phyloP scores from a whole-genome alignment of 2,888 invertebrate genomes.

The Troilus luridus region DNA sequence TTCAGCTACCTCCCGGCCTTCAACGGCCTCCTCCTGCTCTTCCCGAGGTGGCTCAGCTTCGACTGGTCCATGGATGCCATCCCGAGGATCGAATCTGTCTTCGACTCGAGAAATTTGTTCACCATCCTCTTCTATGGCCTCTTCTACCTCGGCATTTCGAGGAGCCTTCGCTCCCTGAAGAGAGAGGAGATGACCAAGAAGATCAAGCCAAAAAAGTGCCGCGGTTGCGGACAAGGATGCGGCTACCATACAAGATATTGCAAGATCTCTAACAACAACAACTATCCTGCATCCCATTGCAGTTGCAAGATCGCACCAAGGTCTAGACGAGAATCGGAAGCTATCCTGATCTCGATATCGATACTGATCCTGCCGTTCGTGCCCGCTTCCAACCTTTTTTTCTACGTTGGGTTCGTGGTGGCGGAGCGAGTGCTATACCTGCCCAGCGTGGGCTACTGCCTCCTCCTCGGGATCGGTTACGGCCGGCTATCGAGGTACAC shows the following conservation, averaged over 20 bases:
- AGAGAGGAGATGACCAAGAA: constrained; percentile 57
- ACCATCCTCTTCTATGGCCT: constrained; percentile 82
- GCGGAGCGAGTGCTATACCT: constrained; percentile 96
- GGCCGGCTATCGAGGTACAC: constrained; percentile 67
- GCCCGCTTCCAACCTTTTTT: constrained; percentile 95
- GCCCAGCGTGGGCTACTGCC: constrained; percentile 95
- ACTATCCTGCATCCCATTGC: constrained; percentile 63
- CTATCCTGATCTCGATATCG: constrained; percentile 75
- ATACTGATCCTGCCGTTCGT: constrained; percentile 93
- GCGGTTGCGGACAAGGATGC: constrained; percentile 60
- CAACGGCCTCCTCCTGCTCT: constrained; percentile 89
- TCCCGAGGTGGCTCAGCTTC: constrained; percentile 91
- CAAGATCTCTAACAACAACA: constrained; percentile 60
- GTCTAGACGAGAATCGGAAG: constrained; percentile 69
- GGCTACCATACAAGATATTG: constrained; percentile 62
- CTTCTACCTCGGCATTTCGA: constrained; percentile 61
- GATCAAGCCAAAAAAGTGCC: constrained; percentile 56
- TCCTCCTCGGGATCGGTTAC: constrained; percentile 85
- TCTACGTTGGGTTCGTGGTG: constrained; percentile 98
- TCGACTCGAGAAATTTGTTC: constrained; percentile 85
- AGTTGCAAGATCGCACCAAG: constrained; percentile 61
- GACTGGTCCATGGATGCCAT: constrained; percentile 99
- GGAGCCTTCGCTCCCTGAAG: constrained; percentile 59
- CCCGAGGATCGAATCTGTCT: constrained; percentile 83
- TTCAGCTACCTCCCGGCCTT: constrained; percentile 93